Conservation (phyloP, 1,140 invertebrate species). For the Battus philenor region DNA sequence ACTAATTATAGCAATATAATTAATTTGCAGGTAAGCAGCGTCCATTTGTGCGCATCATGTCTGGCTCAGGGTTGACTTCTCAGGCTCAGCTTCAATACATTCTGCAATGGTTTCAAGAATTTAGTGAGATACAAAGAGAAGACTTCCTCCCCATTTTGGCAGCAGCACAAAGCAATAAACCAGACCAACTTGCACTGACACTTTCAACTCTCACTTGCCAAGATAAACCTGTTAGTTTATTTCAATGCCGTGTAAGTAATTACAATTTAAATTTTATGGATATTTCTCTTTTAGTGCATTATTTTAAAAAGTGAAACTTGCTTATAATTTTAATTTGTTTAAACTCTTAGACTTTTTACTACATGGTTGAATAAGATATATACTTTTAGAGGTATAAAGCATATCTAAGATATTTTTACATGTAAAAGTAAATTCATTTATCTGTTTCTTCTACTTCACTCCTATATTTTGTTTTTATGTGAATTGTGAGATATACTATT, state of each 20-base stretch:
- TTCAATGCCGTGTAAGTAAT: constrained; percentile 87
- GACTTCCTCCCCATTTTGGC: constrained; percentile 89
- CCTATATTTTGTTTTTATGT: too few relatives aligned
- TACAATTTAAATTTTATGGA: too few relatives aligned
- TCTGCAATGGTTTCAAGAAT: constrained; percentile 91
- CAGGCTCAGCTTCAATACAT: constrained; percentile 87
- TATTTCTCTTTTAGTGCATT: too few relatives aligned
- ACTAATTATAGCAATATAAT: neutral
- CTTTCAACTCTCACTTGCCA: constrained; percentile 81
- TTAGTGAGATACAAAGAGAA: constrained; percentile 89
- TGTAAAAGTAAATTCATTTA: too few relatives aligned
- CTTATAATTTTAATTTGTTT: too few relatives aligned
- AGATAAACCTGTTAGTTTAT: constrained; percentile 88
- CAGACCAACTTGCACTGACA: constrained; percentile 85
- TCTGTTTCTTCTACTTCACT: too few relatives aligned
- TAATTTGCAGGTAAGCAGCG: constrained; percentile 29
- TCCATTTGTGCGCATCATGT: constrained; percentile 50
- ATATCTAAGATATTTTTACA: too few relatives aligned
- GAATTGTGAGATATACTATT: too few relatives aligned
- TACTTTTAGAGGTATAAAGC: too few relatives aligned
- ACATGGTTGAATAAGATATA: too few relatives aligned
- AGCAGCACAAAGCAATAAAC: constrained; percentile 75
- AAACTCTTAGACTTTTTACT: too few relatives aligned
- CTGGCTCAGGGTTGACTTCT: constrained; percentile 71
- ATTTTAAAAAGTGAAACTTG: too few relatives aligned